Evolutionary conservation across 1,140 invertebrate genomes (phyloP).

Genomic region (Melitaea cinxia): DNA sequence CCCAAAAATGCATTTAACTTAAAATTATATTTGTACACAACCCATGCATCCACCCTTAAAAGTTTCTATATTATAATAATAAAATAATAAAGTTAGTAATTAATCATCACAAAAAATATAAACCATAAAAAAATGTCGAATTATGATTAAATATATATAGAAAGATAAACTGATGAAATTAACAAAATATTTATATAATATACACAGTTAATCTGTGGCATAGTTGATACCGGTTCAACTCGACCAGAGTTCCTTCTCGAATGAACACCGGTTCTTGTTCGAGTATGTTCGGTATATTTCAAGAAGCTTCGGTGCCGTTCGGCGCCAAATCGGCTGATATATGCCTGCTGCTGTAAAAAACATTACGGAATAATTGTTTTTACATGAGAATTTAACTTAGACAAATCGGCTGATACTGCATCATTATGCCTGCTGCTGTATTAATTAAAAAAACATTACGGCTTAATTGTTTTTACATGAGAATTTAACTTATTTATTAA

Average conservation of each 20-base stretch:
- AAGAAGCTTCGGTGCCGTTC: neutral
- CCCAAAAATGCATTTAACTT: too few species aligned
- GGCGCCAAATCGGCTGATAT: neutral
- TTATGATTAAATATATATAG: neutral
- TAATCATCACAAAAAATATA: neutral
- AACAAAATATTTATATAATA: neutral
- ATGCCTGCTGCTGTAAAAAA: conserved; percentile 3
- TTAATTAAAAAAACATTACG: too few species aligned
- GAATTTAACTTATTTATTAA: too few species aligned
- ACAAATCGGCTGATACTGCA: too few species aligned
- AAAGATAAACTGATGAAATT: neutral
- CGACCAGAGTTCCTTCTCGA: conserved; percentile 9
- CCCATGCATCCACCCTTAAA: neutral
- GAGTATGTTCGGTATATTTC: conserved; percentile 26
- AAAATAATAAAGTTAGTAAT: neutral
- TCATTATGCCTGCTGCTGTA: too few species aligned
- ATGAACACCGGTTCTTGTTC: conserved; percentile 10
- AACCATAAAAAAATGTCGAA: neutral
- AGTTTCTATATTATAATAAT: neutral
- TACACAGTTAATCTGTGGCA: neutral
- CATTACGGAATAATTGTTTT: too few species aligned
- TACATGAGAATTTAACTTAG: too few species aligned
- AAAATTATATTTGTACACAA: too few species aligned
- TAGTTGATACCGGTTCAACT: conserved; percentile 7
- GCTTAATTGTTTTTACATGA: too few species aligned